Base-by-base conservation (phyloP, 2,113 vertebrate species). In the Serranochromis macrocephalus region DNA sequence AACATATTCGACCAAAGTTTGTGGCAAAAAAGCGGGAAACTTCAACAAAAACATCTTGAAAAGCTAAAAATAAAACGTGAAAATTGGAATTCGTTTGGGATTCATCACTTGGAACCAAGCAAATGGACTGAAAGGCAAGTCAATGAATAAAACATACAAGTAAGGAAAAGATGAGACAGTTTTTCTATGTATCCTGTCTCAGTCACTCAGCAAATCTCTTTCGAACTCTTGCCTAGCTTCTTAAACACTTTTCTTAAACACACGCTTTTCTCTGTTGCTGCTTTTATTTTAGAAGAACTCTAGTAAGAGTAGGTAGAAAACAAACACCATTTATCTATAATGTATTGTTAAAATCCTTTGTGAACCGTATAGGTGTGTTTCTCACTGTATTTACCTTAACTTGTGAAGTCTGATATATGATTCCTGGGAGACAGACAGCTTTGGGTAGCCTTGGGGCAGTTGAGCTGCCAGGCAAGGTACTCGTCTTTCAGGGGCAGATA, bases 111-210 rank as follows among this genome's bases (percentile, higher is more conserved):
- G 81, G 53, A 86, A 79, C 45, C n/a, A 83, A 33, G 53, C 53
- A 47, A 86, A 89, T 11, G 16, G 42, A 86, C 61, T 68, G 80
- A 87, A 85, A 86, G 58, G 26, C 53, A 86, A 86, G 86, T 83
- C 86, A 82, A 61, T 31, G 42, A 47, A 86, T 31, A 42, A 73
- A 85, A 71, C 29, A 19, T 84, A 55, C 71, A 84, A 63, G 86
- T 57, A 87, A 88, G 26, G 45, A 83, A 78, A 81, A n/a, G 75
- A 21, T 11, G 29, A 75, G 80, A 75, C 42, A 36, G 9, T 53
- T 91, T 45, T 53, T 84, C 80, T 78, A 82, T 29, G 80, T 9
- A 85, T 89, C 80, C 13, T 55, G 51, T 82, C 68, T 88, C 26
- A 68, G 53, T 68, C 45, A 3, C 73, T 82, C 31, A 24, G 47